Conservation (phyloP, 2,888 invertebrate genomes). For the Troides helena region DNA sequence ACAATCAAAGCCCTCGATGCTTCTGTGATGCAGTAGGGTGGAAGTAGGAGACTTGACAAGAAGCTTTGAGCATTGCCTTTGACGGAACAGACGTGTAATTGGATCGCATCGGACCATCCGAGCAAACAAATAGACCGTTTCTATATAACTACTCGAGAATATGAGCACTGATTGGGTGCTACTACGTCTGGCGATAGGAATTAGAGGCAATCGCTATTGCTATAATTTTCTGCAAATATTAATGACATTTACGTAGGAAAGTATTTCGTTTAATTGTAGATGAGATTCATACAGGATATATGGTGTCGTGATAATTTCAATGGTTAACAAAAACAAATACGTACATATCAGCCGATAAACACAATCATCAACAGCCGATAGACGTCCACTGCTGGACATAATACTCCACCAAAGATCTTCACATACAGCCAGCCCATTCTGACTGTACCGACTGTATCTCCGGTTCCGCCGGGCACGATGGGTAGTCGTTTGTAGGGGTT, state of each 20-base stretch:
- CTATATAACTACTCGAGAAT: slow-evolving; percentile 26
- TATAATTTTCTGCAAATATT: slow-evolving; percentile 3
- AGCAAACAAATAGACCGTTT: slow-evolving; percentile 35
- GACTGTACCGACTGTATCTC: no score
- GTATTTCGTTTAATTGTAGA: not conserved
- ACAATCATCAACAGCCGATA: no score
- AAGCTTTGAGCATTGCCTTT: slow-evolving; percentile 55
- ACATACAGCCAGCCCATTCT: no score
- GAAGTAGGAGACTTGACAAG: slow-evolving; percentile 39
- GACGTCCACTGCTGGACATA: no score
- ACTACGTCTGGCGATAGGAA: slow-evolving; percentile 13
- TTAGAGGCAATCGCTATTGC: slow-evolving; percentile 10
- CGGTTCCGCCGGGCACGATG: no score
- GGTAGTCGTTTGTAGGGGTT: no score
- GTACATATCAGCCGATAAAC: no score
- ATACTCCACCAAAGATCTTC: no score
- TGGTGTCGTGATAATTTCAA: no score
- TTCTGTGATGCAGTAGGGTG: slow-evolving; percentile 39
- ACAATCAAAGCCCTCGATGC: slow-evolving; percentile 38
- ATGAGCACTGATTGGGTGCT: slow-evolving; percentile 12
- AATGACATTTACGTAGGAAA: not conserved
- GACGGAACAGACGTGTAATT: slow-evolving; percentile 66
- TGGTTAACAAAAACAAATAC: no score
- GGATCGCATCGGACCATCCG: slow-evolving; percentile 62
- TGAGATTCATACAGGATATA: no score